Evolutionary conservation across 2,888 invertebrate species (phyloP).

Genomic region (Xanthostigma xanthostigma): DNA sequence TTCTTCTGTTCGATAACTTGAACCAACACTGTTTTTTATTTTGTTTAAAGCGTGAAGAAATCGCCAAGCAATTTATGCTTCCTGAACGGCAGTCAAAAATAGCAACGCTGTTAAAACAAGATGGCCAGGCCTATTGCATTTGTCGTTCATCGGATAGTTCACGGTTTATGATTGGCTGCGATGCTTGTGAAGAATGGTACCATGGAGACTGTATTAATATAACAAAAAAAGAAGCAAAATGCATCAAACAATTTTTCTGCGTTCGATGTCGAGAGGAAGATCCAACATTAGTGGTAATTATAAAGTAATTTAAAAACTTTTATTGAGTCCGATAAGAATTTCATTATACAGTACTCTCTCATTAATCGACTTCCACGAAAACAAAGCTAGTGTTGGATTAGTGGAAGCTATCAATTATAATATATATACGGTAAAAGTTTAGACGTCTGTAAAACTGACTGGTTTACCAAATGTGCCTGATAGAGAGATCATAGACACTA

Average conservation of each 20-base stretch:
- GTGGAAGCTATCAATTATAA: too few species aligned
- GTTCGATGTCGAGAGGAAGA: slow-evolving; percentile 72
- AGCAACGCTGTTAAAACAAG: slow-evolving; percentile 72
- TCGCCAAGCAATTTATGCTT: slow-evolving; percentile 74
- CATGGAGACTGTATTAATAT: slow-evolving; percentile 96
- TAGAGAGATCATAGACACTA: too few species aligned
- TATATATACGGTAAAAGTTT: too few species aligned
- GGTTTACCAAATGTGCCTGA: too few species aligned
- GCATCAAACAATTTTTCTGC: slow-evolving; percentile 89
- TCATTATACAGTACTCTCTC: too few species aligned
- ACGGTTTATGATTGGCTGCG: slow-evolving; percentile 96
- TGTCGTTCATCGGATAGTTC: slow-evolving; percentile 88
- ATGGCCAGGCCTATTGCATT: slow-evolving; percentile 87
- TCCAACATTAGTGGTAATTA: slow-evolving; percentile 37
- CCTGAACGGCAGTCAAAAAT: slow-evolving; percentile 86
- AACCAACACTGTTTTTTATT: too few species aligned
- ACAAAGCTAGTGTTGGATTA: too few species aligned
- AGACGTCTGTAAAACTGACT: too few species aligned
- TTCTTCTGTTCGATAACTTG: too few species aligned
- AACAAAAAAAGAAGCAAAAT: slow-evolving; percentile 82
- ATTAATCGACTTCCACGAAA: too few species aligned
- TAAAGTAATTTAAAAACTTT: too few species aligned
- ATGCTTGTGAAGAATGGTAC: slow-evolving; percentile 97
- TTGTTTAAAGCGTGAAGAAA: slow-evolving; percentile 61
- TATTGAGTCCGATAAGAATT: too few species aligned